Conservation (phyloP, 2,797 vertebrate genomes). For the Menidia menidia region DNA sequence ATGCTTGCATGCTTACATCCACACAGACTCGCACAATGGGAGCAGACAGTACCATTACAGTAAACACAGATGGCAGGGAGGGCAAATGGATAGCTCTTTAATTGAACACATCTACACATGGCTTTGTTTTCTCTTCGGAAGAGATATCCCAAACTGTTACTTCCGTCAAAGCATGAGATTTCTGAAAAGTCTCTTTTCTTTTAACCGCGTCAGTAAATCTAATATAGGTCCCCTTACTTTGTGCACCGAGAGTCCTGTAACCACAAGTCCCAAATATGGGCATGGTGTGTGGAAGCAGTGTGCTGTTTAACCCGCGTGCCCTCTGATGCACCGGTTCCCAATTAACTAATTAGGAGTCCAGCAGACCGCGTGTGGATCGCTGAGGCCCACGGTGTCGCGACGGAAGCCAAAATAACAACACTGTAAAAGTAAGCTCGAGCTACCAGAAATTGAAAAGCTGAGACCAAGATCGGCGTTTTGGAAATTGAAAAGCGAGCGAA, state of each 20-base stretch:
- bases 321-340: constrained; percentile 43
- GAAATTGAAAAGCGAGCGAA: constrained; percentile 52
- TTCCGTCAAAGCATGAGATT: constrained; percentile 7
- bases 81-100: constrained; percentile 56
- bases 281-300: not conserved
- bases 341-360: constrained; percentile 56
- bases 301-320: not conserved
- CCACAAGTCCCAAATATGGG: not conserved
- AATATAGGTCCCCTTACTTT: not conserved
- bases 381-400: not conserved
- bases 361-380: not conserved
- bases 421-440: not conserved
- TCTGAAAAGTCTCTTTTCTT: not conserved
- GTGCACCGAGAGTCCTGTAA: not conserved
- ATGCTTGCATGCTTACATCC: constrained; percentile 43
- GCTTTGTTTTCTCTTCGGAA: constrained; percentile 16
- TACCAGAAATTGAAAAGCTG: constrained; percentile 31
- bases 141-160: constrained; percentile 34
- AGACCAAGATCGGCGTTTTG: constrained; percentile 31
- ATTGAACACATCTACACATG: constrained; percentile 49
- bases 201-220: not conserved
- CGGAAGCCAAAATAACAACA: constrained; percentile 20
- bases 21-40: constrained; percentile 58
- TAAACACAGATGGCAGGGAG: constrained; percentile 70
- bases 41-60: constrained; percentile 74